Conservation (phyloP, 2,113 vertebrate species). For the Gnathochromis pfefferi region DNA sequence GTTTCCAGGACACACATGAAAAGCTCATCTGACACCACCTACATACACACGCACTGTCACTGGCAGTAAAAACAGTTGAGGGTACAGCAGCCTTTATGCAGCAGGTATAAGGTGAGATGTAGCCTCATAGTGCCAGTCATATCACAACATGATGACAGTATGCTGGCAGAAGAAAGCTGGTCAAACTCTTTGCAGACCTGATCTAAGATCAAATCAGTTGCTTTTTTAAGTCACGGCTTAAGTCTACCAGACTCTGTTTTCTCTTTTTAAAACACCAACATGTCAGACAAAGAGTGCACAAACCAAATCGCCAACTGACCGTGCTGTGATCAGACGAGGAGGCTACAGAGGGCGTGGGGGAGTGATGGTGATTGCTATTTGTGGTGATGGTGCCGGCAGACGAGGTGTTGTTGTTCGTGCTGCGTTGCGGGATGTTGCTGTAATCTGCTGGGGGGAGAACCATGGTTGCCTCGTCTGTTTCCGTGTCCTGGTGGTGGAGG, state of each 20-base stretch:
- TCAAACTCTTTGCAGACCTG: not conserved
- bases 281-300: not conserved
- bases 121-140: not conserved
- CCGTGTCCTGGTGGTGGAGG: conserved; percentile 77
- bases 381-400: not conserved
- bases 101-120: conserved; percentile 20
- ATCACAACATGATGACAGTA: not conserved
- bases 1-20: conserved; percentile 2
- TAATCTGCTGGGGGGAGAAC: conserved; percentile 87
- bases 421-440: conserved; percentile 32
- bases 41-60: not conserved
- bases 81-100: not conserved
- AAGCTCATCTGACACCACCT: conserved; percentile 15
- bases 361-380: conserved; percentile 37
- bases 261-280: not conserved
- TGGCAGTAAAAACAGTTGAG: not conserved
- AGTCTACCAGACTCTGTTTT: not conserved
- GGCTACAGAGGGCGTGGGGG: conserved; percentile 46
- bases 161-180: not conserved
- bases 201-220: not conserved
- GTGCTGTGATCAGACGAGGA: conserved; percentile 46
- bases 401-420: not conserved
- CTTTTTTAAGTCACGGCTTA: not conserved
- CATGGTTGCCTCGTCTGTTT: conserved; percentile 72
- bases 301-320: conserved; percentile 44